phyloP scores from a whole-genome alignment of 2,797 vertebrate species.

The Alauda arvensis region DNA sequence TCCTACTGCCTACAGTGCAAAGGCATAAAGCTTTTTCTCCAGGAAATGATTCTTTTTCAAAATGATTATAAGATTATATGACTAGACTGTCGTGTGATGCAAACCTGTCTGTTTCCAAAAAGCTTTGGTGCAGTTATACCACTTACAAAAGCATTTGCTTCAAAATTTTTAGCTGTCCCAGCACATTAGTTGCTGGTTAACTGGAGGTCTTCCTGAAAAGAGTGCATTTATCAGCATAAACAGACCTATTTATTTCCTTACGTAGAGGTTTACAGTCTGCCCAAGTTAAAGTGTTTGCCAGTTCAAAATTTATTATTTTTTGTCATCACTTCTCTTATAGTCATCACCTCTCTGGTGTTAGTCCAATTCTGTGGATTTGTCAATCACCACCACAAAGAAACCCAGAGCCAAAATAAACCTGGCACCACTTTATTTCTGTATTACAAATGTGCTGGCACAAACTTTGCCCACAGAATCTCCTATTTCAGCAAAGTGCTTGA shows the following conservation, averaged over 20 bases:
- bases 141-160: constrained; percentile 26
- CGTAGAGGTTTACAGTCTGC: constrained; percentile 5
- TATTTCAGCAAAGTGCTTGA: constrained; percentile 50
- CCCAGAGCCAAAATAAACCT: constrained; percentile 52
- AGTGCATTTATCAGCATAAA: constrained; percentile 52
- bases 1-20: neutral
- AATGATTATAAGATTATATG: constrained; percentile 16
- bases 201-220: constrained; percentile 52
- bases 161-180: constrained; percentile 41
- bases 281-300: constrained; percentile 15
- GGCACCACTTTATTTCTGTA: constrained; percentile 28
- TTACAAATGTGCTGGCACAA: constrained; percentile 51
- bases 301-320: constrained; percentile 51
- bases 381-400: constrained; percentile 57
- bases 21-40: neutral
- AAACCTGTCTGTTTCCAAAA: constrained; percentile 18
- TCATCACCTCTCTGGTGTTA: constrained; percentile 48
- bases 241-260: constrained; percentile 6
- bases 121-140: neutral
- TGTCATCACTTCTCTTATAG: constrained; percentile 43
- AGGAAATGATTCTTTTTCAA: constrained; percentile 40
- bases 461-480: constrained; percentile 20
- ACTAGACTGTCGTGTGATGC: constrained; percentile 22
- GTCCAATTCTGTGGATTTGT: constrained; percentile 58
- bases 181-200: constrained; percentile 45